These are phyloP conservation scores for Zaprionus ghesquierei DNA, from an alignment of 1,140 invertebrate genomes.

Conservation along the genomic window DNA sequence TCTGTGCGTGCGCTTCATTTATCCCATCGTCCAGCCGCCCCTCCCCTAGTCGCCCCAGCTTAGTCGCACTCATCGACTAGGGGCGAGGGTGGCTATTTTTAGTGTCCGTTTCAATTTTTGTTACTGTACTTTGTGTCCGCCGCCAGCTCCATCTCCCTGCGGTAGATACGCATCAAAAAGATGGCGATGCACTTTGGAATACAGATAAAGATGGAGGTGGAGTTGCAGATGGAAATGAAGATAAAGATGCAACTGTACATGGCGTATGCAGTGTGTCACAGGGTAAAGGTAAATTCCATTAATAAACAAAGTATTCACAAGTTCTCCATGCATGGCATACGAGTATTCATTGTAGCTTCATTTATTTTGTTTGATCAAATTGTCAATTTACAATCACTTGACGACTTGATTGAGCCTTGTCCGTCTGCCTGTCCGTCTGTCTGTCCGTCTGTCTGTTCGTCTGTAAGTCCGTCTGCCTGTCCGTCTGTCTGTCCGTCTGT, in stretches of 20 bases:
- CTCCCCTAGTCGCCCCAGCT: conserved; percentile 51
- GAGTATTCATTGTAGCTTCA: too few relatives aligned
- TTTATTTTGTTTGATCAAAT: too few relatives aligned
- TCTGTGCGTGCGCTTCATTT: conserved; percentile 57
- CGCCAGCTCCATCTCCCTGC: conserved; percentile 1
- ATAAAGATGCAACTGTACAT: neutral
- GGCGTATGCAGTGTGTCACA: too few relatives aligned
- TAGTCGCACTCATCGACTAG: conserved; percentile 29
- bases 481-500: too few relatives aligned
- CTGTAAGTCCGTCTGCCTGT: too few relatives aligned
- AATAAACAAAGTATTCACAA: too few relatives aligned
- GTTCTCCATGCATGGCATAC: too few relatives aligned
- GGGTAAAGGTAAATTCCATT: neutral
- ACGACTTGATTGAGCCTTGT: too few relatives aligned
- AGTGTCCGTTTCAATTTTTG: conserved; percentile 71
- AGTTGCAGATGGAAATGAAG: neutral
- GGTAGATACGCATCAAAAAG: neutral
- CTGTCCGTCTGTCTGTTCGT: too few relatives aligned
- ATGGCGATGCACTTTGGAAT: neutral
- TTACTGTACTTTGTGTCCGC: conserved; percentile 67
- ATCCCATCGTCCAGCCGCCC: conserved; percentile 32
- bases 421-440: too few relatives aligned
- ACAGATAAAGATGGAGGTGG: neutral
- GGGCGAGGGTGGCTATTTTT: conserved; percentile 72
- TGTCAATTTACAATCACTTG: too few relatives aligned